These are phyloP conservation scores for Tragelaphus strepsiceros DNA, from an alignment of 2,113 vertebrate genomes.

Conservation along the genomic window DNA sequence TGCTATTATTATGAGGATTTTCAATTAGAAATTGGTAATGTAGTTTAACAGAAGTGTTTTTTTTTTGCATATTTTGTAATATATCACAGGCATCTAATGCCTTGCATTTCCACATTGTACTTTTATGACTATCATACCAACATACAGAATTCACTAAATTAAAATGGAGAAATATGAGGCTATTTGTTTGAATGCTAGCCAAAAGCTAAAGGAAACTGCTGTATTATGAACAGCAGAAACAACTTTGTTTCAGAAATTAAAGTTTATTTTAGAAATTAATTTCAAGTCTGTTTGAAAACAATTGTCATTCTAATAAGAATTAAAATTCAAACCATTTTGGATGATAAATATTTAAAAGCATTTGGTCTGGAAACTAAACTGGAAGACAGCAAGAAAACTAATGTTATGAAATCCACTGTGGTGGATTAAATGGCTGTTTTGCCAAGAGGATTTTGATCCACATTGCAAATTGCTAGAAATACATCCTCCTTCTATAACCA, in stretches of 20 bases:
- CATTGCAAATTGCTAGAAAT: constrained; percentile 29
- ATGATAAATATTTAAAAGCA: constrained; percentile 70
- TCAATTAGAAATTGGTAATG: neutral
- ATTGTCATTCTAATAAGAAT: constrained; percentile 72
- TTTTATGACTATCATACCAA: neutral
- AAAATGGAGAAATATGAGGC: neutral
- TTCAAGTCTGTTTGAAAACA: constrained; percentile 71
- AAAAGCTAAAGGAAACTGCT: constrained; percentile 30
- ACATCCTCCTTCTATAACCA: neutral
- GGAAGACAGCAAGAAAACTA: constrained; percentile 52
- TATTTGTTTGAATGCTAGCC: neutral
- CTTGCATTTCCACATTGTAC: neutral
- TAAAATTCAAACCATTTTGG: constrained; percentile 62
- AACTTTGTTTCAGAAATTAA: constrained; percentile 34
- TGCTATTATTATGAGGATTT: neutral
- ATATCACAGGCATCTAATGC: neutral
- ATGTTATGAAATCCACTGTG: constrained; percentile 27
- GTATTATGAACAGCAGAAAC: neutral
- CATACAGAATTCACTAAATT: neutral
- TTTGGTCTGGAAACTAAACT: constrained; percentile 66
- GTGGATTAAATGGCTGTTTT: constrained; percentile 26
- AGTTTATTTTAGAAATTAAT: constrained; percentile 67
- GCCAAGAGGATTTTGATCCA: constrained; percentile 9
- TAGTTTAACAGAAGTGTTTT: neutral
- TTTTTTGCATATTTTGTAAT: neutral